phyloP scores from a whole-genome alignment of 2,888 invertebrate genomes.

The Trichacis sp. region DNA sequence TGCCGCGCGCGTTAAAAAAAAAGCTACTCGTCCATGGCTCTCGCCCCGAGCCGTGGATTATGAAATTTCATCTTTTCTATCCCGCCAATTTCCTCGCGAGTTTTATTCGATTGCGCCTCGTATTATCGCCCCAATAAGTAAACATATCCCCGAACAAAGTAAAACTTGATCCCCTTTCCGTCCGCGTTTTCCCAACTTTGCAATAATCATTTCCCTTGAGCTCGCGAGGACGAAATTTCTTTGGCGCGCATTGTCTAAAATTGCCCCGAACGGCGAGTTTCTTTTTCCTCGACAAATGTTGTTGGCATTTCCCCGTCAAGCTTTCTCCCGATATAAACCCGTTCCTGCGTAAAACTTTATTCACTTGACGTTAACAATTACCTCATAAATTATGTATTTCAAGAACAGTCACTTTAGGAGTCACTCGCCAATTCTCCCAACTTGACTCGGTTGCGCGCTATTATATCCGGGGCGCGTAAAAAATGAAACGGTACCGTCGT shows the following conservation, averaged over 20 bases:
- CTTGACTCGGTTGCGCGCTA: background rate
- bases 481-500: background rate
- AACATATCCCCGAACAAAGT: no score
- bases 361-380: slow-evolving; percentile 3
- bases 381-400: slow-evolving; percentile 6
- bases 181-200: background rate
- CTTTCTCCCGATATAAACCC: slow-evolving; percentile 6
- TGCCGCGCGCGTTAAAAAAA: no score
- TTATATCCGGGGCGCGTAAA: background rate
- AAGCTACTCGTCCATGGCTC: no score
- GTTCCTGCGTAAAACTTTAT: slow-evolving; percentile 2
- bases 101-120: no score
- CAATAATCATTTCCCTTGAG: background rate
- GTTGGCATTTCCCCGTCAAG: background rate
- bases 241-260: background rate
- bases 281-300: background rate
- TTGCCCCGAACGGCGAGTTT: background rate
- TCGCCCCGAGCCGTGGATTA: no score
- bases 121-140: no score
- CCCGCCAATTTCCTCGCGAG: no score
- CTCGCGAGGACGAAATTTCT: background rate
- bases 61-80: no score
- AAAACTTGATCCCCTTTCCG: no score
- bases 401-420: background rate
- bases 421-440: background rate